These are phyloP conservation scores for Uloborus diversus DNA, from an alignment of 1,140 invertebrate species.

Conservation along the genomic window DNA sequence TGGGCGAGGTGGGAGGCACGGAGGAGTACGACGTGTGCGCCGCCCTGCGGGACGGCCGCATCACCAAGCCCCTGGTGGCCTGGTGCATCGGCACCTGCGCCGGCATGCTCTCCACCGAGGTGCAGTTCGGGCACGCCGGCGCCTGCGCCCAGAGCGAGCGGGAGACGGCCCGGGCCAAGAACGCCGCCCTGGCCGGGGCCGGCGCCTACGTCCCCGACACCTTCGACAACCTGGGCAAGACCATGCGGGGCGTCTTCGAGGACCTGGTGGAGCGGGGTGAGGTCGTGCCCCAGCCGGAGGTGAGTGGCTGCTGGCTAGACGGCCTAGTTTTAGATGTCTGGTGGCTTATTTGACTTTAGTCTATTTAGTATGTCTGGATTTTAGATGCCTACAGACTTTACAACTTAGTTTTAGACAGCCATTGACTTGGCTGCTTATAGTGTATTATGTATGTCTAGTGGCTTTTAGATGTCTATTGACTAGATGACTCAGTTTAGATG, in stretches of 20 bases:
- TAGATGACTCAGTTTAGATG: too few relatives aligned
- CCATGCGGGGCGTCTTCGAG: conserved; percentile 79
- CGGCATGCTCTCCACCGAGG: conserved; percentile 67
- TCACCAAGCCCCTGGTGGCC: conserved; percentile 95
- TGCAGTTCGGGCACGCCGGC: conserved; percentile 99
- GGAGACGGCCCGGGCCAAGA: conserved; percentile 96
- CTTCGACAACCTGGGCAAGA: conserved; percentile 90
- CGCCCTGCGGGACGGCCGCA: conserved; percentile 80
- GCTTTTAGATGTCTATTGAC: too few relatives aligned
- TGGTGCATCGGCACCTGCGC: conserved; percentile 73
- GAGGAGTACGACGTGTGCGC: conserved; percentile 98
- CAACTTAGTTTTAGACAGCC: too few relatives aligned
- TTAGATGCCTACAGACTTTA: too few relatives aligned
- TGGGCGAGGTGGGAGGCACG: conserved; percentile 98
- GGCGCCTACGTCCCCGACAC: conserved; percentile 91
- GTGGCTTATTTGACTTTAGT: too few relatives aligned
- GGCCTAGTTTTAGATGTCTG: too few relatives aligned
- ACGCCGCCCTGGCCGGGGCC: conserved; percentile 80
- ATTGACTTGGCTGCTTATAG: too few relatives aligned
- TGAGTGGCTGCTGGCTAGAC: too few relatives aligned
- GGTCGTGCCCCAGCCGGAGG: conserved; percentile 87
- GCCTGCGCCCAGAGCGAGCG: conserved; percentile 94
- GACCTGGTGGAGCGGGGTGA: conserved; percentile 82
- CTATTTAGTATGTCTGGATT: too few relatives aligned
- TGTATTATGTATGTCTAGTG: too few relatives aligned